phyloP scores from a whole-genome alignment of 2,113 vertebrate genomes.

The Pleuronectes platessa region DNA sequence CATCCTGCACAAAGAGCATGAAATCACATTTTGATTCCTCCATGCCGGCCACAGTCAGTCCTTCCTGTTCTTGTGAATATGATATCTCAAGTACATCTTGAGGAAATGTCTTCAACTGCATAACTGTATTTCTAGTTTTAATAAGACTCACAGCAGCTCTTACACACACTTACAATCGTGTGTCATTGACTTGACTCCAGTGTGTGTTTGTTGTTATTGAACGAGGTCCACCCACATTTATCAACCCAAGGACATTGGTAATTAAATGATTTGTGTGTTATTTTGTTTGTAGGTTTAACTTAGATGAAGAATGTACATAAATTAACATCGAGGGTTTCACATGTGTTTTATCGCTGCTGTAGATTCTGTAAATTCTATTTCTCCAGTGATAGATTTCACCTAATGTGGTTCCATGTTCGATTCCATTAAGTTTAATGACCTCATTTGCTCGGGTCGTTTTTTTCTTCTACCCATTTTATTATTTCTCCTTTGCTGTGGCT shows the following conservation, averaged over 20 bases:
- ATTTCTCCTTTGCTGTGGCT: slow-evolving; percentile 14
- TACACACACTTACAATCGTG: too few species aligned
- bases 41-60: too few species aligned
- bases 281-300: background rate
- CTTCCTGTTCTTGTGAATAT: background rate
- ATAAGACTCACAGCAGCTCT: too few species aligned
- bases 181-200: too few species aligned
- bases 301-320: background rate
- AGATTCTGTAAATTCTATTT: background rate
- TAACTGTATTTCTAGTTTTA: too few species aligned
- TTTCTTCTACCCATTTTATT: slow-evolving; percentile 8
- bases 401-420: slow-evolving; percentile 11
- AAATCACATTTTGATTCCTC: too few species aligned
- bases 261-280: background rate
- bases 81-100: too few species aligned
- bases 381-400: slow-evolving; percentile 11
- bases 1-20: too few species aligned
- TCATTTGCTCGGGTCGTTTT: slow-evolving; percentile 24
- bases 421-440: slow-evolving; percentile 39
- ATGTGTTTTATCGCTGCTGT: background rate
- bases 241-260: too few species aligned
- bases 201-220: too few species aligned
- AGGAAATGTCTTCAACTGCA: too few species aligned
- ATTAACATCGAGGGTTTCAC: background rate
- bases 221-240: too few species aligned